Percentiles rank a stretch among this genome's conserved stretches.
These are phyloP conservation scores for Mionectes olivaceus DNA, from an alignment of 2,797 vertebrate species.

Conservation along the genomic window DNA sequence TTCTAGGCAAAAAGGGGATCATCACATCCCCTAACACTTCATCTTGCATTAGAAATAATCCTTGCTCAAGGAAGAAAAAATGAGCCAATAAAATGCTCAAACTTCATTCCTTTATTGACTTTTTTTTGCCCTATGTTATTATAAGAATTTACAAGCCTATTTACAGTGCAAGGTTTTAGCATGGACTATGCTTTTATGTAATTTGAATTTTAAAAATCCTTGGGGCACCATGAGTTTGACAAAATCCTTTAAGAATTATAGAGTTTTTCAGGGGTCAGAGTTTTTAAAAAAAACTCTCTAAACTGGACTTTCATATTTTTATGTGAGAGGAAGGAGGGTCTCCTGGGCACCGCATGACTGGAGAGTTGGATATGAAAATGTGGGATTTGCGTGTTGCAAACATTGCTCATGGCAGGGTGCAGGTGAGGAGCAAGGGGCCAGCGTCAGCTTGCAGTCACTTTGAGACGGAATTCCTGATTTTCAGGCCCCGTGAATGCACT, in stretches of 20 bases:
- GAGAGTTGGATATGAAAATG: not conserved
- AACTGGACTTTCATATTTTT: not conserved
- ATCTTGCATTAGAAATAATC: constrained; percentile 60
- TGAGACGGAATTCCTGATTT: constrained; percentile 19
- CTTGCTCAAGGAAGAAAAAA: constrained; percentile 45
- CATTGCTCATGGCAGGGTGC: not conserved
- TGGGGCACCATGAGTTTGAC: not conserved
- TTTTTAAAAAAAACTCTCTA: not conserved
- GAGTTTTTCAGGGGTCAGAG: not conserved
- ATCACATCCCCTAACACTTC: constrained; percentile 67
- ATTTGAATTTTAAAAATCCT: not conserved
- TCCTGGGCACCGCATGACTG: not conserved
- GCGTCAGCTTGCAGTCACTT: not conserved
- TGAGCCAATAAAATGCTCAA: constrained; percentile 60
- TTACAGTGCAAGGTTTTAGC: constrained; percentile 15
- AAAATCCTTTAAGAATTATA: not conserved
- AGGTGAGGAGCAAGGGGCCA: constrained; percentile 18
- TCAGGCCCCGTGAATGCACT: not conserved
- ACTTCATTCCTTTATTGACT: constrained; percentile 43
- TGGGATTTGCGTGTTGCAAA: not conserved
- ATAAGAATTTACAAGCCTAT: constrained; percentile 54
- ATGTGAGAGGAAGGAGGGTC: not conserved
- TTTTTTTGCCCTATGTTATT: constrained; percentile 52
- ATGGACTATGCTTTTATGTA: not conserved
- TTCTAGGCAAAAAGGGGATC: constrained; percentile 63